Base-by-base conservation (phyloP, 2,113 vertebrate genomes). In the Phaethon lepturus region DNA sequence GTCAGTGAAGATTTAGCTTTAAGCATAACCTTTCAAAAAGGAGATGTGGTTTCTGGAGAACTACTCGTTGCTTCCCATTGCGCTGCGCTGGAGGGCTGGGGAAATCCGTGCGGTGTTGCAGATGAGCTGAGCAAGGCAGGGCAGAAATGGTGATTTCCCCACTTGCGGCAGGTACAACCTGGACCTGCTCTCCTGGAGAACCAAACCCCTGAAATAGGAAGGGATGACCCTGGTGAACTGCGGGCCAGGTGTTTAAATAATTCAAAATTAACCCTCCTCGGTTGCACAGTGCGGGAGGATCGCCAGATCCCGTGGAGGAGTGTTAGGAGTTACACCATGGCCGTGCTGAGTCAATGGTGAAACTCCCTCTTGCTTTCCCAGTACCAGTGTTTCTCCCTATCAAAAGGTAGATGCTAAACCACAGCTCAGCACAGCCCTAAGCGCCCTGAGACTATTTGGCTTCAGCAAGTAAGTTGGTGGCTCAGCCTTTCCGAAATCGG, bases 321-420 rank as follows among this genome's bases (percentile, higher is more conserved):
- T 1, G 11, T 6, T n/a, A 12, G 7, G 50, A 28, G 15, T 29
- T 6, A 11, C 24, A 49, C 56, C 1, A 0, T 23, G 56, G 42
- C 49, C 62, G 63, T 8, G 25, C 42, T 3, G 44, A 58, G 49
- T 8, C 35, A 17, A 8, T 15, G 26, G 7, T 17, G 44, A 71
- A 50, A 40, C 6, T 44, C 62, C 20, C 25, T 33, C 68, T 28
- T 44, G 49, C 63, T 33, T 76, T 58, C 33, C 56, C 0, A 2
- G 12, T 10, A 4, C 3, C 13, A 13, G 23, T 31, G 23, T 18
- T 72, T 71, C 56, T 29, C 35, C 25, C 56, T n/a, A 3, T 10
- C 35, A 29, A 50, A 35, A 53, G 24, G 26, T 3, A 69, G 62
- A 42, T 13, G 5, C 13, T 19, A 28, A 86, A 23, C 17, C 56